These are phyloP conservation scores for Leucoraja ocellata DNA, from an alignment of 2,797 vertebrate species.

Conservation along the genomic window DNA sequence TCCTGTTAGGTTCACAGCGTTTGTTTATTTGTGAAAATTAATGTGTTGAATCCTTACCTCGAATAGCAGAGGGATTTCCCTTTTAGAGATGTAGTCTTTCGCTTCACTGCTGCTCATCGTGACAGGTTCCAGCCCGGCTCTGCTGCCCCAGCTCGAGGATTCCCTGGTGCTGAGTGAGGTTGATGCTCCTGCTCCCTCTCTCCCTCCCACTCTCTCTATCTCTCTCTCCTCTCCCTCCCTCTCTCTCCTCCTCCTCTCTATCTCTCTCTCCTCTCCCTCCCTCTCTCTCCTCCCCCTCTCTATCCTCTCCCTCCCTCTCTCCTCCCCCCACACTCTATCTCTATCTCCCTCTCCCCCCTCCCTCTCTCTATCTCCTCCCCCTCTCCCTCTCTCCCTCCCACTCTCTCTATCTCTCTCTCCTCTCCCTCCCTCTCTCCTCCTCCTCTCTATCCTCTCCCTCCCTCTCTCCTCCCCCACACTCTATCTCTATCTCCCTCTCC, in stretches of 20 bases:
- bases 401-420: neutral
- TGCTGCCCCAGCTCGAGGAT: neutral
- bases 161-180: neutral
- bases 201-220: neutral
- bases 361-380: neutral
- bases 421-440: too few relatives aligned
- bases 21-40: too few relatives aligned
- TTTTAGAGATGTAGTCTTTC: conserved; percentile 41
- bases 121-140: neutral
- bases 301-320: neutral
- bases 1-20: neutral
- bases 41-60: conserved; percentile 40
- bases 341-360: neutral
- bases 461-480: too few relatives aligned
- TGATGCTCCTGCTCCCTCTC: neutral
- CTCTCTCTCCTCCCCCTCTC: neutral
- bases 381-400: neutral
- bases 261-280: neutral
- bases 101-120: conserved; percentile 42
- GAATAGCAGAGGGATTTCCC: conserved; percentile 44
- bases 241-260: neutral
- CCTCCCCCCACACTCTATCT: neutral
- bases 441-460: neutral
- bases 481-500: too few relatives aligned
- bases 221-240: neutral